Evolutionary conservation across 2,797 vertebrate species (phyloP).

Genomic region (Periophthalmus magnuspinnatus): DNA sequence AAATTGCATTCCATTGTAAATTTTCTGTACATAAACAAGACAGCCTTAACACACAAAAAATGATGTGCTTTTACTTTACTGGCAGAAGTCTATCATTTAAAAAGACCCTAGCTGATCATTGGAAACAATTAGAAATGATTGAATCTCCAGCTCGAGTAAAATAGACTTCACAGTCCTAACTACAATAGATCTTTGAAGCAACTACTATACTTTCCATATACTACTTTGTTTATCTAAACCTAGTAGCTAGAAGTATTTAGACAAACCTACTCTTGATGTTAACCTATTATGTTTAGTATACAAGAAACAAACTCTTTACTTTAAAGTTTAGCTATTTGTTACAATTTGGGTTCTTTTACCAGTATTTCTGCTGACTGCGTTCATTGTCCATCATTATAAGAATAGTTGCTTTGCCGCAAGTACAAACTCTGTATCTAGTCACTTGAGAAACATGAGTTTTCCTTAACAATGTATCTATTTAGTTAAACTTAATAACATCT

Average conservation of each 20-base stretch:
- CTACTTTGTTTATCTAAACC: not conserved
- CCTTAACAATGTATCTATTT: constrained; percentile 58
- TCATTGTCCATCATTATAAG: not conserved
- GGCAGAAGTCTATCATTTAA: not conserved
- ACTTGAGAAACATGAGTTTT: constrained; percentile 67
- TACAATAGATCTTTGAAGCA: not conserved
- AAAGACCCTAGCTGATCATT: not conserved
- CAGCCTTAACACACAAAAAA: not conserved
- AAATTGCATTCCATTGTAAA: not conserved
- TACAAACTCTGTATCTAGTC: constrained; percentile 50
- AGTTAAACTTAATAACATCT: constrained; percentile 41
- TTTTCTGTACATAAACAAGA: not conserved
- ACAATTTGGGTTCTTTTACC: not conserved
- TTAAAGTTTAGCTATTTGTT: not conserved
- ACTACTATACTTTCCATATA: not conserved
- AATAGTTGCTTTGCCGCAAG: constrained; percentile 39
- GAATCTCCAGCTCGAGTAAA: not conserved
- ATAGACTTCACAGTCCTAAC: no score
- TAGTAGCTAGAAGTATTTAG: not conserved
- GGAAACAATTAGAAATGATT: not conserved
- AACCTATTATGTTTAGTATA: not conserved
- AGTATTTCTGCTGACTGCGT: not conserved
- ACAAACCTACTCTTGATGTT: not conserved
- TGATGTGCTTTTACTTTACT: not conserved
- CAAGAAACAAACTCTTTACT: constrained; percentile 2